A percentile compares a stretch with the other conserved stretches of the same genome.
Evolutionary conservation across 2,113 vertebrate genomes (phyloP).

Genomic region (Ictidomys tridecemlineatus): DNA sequence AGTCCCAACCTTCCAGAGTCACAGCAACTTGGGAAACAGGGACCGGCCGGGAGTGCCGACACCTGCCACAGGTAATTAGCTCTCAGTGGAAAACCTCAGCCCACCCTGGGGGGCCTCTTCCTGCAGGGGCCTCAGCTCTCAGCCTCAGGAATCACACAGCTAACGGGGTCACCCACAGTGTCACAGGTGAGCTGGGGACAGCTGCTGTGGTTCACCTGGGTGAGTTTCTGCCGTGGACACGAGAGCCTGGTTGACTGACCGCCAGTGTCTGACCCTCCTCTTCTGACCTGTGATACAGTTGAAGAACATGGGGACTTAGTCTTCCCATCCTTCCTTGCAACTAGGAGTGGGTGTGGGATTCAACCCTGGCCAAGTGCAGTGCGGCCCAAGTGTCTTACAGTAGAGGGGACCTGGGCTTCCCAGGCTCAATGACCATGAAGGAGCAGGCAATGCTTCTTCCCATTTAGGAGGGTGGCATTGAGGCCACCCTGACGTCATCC

Average conservation of each 20-base stretch:
- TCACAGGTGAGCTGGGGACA: neutral
- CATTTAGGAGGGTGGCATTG: neutral
- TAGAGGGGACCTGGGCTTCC: neutral
- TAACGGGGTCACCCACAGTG: neutral
- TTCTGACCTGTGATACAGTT: neutral
- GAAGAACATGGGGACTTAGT: neutral
- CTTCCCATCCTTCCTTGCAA: neutral
- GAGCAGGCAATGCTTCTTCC: neutral
- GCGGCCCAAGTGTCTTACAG: neutral
- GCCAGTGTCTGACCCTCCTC: neutral
- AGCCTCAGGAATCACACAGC: neutral
- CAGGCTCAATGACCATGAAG: neutral
- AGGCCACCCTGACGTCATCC: neutral
- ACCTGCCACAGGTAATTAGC: neutral
- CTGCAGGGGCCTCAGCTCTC: neutral
- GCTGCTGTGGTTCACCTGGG: no score
- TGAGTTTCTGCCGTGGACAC: neutral
- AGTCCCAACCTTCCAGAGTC: slow-evolving; percentile 36
- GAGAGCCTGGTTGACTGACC: neutral
- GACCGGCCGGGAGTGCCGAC: neutral
- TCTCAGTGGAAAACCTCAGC: neutral
- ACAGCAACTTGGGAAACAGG: slow-evolving; percentile 4
- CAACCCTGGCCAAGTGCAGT: neutral
- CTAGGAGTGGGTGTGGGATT: neutral
- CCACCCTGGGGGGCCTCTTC: neutral